These are phyloP conservation scores for Protobothrops mucrosquamatus DNA, from an alignment of 2,113 vertebrate genomes.

Conservation along the genomic window DNA sequence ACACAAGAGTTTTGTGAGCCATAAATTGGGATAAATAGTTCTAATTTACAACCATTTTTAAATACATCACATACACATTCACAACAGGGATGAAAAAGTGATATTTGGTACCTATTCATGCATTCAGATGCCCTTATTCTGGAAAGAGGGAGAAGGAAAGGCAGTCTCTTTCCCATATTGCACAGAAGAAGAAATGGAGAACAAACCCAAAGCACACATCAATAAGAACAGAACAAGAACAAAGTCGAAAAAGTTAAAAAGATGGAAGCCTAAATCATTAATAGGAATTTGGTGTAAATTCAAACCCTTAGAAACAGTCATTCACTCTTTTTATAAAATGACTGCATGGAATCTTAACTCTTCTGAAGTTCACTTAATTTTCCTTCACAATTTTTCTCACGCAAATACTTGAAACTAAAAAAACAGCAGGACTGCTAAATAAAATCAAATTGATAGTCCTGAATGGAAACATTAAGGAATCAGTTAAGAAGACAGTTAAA, in stretches of 20 bases:
- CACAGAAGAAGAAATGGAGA: slow-evolving; percentile 70
- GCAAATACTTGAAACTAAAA: background rate
- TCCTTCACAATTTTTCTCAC: background rate
- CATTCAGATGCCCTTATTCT: slow-evolving; percentile 75
- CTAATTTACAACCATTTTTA: slow-evolving; percentile 47
- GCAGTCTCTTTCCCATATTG: slow-evolving; percentile 75
- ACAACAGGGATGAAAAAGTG: slow-evolving; percentile 53
- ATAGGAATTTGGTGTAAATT: background rate
- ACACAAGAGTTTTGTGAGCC: slow-evolving; percentile 11
- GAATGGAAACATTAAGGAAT: background rate
- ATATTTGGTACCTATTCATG: slow-evolving; percentile 84
- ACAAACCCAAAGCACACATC: slow-evolving; percentile 69
- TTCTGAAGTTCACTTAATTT: background rate
- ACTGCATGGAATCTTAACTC: background rate
- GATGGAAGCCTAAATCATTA: background rate
- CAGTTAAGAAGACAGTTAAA: background rate
- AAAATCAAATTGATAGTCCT: background rate
- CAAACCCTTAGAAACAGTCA: background rate
- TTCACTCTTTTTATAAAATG: slow-evolving; percentile 4
- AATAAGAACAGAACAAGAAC: slow-evolving; percentile 75
- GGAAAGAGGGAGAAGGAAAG: slow-evolving; percentile 70
- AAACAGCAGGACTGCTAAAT: background rate
- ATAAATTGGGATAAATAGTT: slow-evolving; percentile 44
- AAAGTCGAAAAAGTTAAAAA: slow-evolving; percentile 62
- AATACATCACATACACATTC: slow-evolving; percentile 48